Base-by-base conservation (phyloP, 1,140 invertebrate species). In the Hycleus phaleratus region DNA sequence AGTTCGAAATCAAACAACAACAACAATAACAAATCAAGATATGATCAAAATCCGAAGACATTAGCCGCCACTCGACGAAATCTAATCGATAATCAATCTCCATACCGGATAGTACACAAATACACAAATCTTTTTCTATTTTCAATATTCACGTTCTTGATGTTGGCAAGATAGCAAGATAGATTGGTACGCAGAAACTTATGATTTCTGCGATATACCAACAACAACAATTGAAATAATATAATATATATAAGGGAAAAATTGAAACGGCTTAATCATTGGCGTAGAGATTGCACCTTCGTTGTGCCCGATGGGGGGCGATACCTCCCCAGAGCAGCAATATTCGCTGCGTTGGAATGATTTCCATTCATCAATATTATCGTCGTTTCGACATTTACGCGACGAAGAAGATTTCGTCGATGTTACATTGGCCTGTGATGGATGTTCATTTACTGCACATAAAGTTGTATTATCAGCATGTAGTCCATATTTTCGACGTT, bases 271-370 rank as follows among this genome's bases (percentile, higher is more conserved):
- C 72, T 66, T 68, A 68, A 74, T 59, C 67, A 70, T 69, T 71
- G 72, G 68, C 69, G 70, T 72, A 67, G 72, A 71, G 63, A 68
- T 72, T 65, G 72, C 71, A 65, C 71, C 72, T 66, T 73, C 71
- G 61, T 67, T 69, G 65, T 72, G 70, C 70, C 71, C 73, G 68
- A 77, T 78, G 77, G 77, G 76, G 69, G 76, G 77, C 73, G 78
- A 81, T 71, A 81, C 76, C 69, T 77, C 74, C 68, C 73, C 80
- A 65, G 86, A 91, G 77, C 91, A 95, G 79, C 89, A 92, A 72
- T 95, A 93, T 77, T 91, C 90, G 73, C 81, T 95, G 69, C 84
- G 90, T 70, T 95, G 92, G 92, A 94, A 93, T 75, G 91, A 94
- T 75, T 94, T 91, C 79, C 90, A 93, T 73, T 85, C 88, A 52